Evolutionary conservation across 2,888 invertebrate genomes (phyloP), one percentile per base, ranked within the genome.

Genomic region (Pristionchus fissidentatus): DNA sequence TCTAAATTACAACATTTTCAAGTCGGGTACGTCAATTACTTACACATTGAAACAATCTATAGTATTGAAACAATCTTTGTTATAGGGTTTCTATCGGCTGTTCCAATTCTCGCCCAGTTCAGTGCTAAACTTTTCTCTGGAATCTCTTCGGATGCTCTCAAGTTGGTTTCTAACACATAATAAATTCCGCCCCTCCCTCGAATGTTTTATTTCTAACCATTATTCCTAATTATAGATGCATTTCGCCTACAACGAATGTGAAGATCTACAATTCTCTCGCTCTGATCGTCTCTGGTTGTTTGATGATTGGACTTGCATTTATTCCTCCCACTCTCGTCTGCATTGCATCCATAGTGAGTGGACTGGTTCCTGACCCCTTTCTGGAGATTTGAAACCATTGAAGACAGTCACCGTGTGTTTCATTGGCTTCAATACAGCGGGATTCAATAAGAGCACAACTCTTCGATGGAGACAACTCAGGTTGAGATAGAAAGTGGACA

Each of bases 381-480:
- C n/a, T n/a, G n/a, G n/a, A n/a, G n/a, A n/a, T n/a, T n/a, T n/a
- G n/a, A n/a, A n/a, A n/a, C 1, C 2, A 41, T 73, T 43, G 43
- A 57, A 87, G 87, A 84, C 87, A 35, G 84, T 85, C 15, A 85
- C 87, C 22, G 87, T 87, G 75, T 86, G 86, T 84, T 79, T 87
- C n/a, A 84, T 86, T 62, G 87, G 87, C 19, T 84, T 82, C 46
- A 86, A 86, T 57, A 87, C 87, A 32, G 87, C 87, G 0, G 87
- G 87, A 75, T 87, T 87, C 85, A 87, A 87, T 46, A 87, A 87
- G 60, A 85, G 86, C 43, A 86, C 86, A 15, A 86, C 86, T 0
- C 81, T 87, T 60, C 86, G 87, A 66, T 87, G 86, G 4, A 83
- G 86, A 83, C 87, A 87, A 43, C 86, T 62, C 86, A 85, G 83